Conservation (phyloP, 2,888 invertebrate genomes). For the Coremacera marginata region DNA sequence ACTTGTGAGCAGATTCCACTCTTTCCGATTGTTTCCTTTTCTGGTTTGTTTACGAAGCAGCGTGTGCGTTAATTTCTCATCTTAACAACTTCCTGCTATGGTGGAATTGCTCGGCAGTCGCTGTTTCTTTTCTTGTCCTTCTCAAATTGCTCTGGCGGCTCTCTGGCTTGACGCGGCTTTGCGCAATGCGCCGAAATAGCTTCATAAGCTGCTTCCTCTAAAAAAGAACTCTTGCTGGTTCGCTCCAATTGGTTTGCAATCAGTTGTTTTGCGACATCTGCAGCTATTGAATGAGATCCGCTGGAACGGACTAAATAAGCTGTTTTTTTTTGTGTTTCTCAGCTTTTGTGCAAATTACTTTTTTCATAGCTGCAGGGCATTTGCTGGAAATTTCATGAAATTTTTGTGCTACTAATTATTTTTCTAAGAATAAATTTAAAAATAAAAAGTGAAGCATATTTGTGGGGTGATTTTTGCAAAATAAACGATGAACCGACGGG, state of each 20-base stretch:
- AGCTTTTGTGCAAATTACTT: conserved; percentile 1
- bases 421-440: too few species aligned
- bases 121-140: too few species aligned
- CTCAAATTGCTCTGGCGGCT: too few species aligned
- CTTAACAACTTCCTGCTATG: too few species aligned
- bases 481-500: not conserved
- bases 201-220: not conserved
- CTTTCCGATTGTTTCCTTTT: too few species aligned
- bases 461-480: not conserved
- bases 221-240: not conserved
- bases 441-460: too few species aligned
- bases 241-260: conserved; percentile 4
- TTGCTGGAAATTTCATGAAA: not conserved
- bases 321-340: not conserved
- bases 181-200: conserved; percentile 9
- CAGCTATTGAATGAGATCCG: conserved; percentile 31
- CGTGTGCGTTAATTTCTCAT: too few species aligned
- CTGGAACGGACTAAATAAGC: conserved; percentile 1
- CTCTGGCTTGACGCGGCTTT: not conserved
- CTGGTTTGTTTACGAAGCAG: too few species aligned
- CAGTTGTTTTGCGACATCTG: conserved; percentile 40
- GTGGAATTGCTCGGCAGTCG: too few species aligned
- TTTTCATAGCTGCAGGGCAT: conserved; percentile 2
- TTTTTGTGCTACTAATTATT: too few species aligned
- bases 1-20: too few species aligned